These are phyloP conservation scores for Cnemophilus loriae DNA, from an alignment of 2,113 vertebrate species.

Conservation along the genomic window DNA sequence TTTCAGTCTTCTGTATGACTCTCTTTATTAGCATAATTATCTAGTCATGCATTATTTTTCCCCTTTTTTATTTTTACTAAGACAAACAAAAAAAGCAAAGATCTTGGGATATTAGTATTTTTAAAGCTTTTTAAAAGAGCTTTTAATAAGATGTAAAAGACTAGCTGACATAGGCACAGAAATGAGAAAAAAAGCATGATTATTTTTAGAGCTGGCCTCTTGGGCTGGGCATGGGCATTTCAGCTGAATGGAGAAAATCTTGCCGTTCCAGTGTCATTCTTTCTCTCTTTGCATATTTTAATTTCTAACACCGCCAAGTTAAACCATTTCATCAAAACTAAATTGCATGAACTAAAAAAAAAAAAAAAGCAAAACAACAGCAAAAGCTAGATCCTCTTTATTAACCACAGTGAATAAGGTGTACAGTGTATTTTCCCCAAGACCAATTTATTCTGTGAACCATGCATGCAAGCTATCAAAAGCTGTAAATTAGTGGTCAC, in stretches of 20 bases:
- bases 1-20: not conserved
- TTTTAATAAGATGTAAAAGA: not conserved
- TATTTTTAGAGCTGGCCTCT: not conserved
- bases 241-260: not conserved
- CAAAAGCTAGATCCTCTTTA: not conserved
- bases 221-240: not conserved
- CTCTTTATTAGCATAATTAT: not conserved
- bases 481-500: constrained; percentile 67
- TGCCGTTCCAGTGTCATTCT: not conserved
- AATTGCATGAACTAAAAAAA: not conserved
- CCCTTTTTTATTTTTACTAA: not conserved
- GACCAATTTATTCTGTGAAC: constrained; percentile 53
- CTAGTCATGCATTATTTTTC: not conserved
- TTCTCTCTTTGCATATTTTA: not conserved
- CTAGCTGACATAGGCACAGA: not conserved
- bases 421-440: constrained; percentile 4
- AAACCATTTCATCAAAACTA: not conserved
- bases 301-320: not conserved
- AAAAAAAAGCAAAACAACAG: not conserved
- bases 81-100: not conserved
- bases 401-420: constrained; percentile 7
- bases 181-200: not conserved
- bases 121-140: not conserved
- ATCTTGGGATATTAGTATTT: not conserved
- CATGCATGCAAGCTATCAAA: constrained; percentile 41